phyloP scores from a whole-genome alignment of 1,140 invertebrate genomes.

The Whitmania pigra region DNA sequence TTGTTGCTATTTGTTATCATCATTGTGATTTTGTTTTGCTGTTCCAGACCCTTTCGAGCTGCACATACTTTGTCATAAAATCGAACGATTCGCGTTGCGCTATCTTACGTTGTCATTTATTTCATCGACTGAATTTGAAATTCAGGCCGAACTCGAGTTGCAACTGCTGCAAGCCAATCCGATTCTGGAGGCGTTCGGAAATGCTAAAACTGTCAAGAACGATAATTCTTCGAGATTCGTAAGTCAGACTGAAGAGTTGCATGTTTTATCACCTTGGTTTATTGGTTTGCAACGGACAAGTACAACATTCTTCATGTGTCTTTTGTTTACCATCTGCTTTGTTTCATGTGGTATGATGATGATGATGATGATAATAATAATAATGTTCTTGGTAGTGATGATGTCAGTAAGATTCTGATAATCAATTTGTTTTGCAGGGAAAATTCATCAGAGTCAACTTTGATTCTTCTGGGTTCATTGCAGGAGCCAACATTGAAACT shows the following conservation, averaged over 20 bases:
- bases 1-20: no score
- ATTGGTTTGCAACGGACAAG: no score
- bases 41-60: no score
- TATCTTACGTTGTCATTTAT: background rate
- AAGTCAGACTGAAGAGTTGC: background rate
- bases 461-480: constrained; percentile 94
- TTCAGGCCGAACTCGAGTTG: constrained; percentile 82
- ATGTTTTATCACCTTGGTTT: no score
- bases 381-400: no score
- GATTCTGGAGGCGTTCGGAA: constrained; percentile 97
- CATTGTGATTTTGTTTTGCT: no score
- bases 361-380: no score
- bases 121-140: constrained; percentile 27
- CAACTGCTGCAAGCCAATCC: constrained; percentile 98
- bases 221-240: constrained; percentile 98
- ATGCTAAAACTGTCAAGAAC: constrained; percentile 99
- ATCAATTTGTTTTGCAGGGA: constrained; percentile 45
- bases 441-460: constrained; percentile 99
- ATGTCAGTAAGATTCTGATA: no score
- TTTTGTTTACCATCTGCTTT: no score
- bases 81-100: no score
- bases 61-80: background rate
- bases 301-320: no score
- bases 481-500: constrained; percentile 84
- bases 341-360: no score